A percentile compares a stretch with the other conserved stretches of the same genome.
phyloP scores from a whole-genome alignment of 2,888 invertebrate genomes.

The Heliconius hortense region DNA sequence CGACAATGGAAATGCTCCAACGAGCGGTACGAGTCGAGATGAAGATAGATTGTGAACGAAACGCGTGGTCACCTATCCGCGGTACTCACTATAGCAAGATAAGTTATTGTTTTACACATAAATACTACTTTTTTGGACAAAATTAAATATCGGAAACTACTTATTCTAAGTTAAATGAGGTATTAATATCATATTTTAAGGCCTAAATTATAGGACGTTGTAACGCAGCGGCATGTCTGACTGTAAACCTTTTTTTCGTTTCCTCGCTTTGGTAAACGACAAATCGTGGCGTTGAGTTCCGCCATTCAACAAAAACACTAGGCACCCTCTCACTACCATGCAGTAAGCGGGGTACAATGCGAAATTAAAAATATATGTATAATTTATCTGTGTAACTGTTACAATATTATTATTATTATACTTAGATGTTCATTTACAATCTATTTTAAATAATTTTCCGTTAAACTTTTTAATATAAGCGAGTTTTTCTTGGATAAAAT shows the following conservation, averaged over 20 bases:
- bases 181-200: no score
- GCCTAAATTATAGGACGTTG: no score
- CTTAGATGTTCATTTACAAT: no score
- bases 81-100: constrained; percentile 36
- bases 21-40: constrained; percentile 53
- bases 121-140: constrained; percentile 1
- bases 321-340: background rate
- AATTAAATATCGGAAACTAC: background rate
- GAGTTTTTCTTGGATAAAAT: no score
- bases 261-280: no score
- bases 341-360: background rate
- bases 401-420: background rate
- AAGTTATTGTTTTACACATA: constrained; percentile 36
- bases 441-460: no score
- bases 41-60: constrained; percentile 72
- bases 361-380: background rate
- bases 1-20: constrained; percentile 55
- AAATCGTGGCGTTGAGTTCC: no score
- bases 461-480: no score
- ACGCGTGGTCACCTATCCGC: constrained; percentile 73
- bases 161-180: no score
- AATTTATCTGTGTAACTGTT: background rate
- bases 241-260: no score
- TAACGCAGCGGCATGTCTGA: no score
- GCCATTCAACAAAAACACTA: background rate